A percentile compares a stretch with the other conserved stretches of the same genome.
Conservation (phyloP, 2,888 invertebrate genomes). For the Troides aeacus region DNA sequence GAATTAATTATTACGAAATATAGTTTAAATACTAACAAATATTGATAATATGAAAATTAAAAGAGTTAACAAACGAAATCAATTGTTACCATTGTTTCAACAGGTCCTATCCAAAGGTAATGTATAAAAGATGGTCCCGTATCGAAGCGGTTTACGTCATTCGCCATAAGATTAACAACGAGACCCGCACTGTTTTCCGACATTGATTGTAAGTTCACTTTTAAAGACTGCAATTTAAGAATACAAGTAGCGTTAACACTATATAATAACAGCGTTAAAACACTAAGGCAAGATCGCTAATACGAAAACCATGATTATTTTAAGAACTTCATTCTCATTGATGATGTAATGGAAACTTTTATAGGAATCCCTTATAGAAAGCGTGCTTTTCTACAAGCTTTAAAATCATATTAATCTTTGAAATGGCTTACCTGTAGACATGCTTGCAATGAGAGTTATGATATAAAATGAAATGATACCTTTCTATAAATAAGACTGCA, state of each 20-base stretch:
- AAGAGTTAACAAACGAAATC: not conserved
- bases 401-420: too few species aligned
- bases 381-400: too few species aligned
- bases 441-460: not conserved
- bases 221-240: constrained; percentile 55
- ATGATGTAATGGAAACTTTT: too few species aligned
- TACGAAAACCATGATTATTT: too few species aligned
- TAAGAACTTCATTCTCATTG: too few species aligned
- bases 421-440: too few species aligned
- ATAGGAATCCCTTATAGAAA: too few species aligned
- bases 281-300: not conserved
- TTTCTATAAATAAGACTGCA: constrained; percentile 93
- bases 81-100: constrained; percentile 81
- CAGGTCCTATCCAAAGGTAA: constrained; percentile 87
- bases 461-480: constrained; percentile 66
- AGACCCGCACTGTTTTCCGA: constrained; percentile 69
- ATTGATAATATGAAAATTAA: not conserved
- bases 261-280: not conserved
- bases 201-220: constrained; percentile 67
- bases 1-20: too few species aligned
- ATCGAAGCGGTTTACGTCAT: constrained; percentile 89
- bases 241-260: not conserved
- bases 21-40: not conserved
- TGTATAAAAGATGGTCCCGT: constrained; percentile 84
- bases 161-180: constrained; percentile 83